Percentiles rank a stretch among this genome's conserved stretches.
Conservation (phyloP, 1,140 invertebrate species). For the Telenomus remus region DNA sequence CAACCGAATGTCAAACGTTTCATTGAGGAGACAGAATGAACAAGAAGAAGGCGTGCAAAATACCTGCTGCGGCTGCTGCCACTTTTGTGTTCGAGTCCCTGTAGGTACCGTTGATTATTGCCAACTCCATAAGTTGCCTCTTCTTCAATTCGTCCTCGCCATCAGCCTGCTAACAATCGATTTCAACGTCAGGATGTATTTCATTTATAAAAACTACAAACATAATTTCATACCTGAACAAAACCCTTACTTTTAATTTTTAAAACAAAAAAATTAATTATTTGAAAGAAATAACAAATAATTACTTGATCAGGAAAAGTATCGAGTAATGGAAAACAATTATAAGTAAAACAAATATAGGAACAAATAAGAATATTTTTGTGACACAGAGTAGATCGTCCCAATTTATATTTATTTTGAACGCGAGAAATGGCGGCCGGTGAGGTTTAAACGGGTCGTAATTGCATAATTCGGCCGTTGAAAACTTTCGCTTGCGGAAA, state of each 20-base stretch:
- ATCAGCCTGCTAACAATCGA: slow-evolving; percentile 90
- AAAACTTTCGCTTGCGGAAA: slow-evolving; percentile 54
- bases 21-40: not conserved
- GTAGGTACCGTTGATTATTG: slow-evolving; percentile 99
- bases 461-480: slow-evolving; percentile 52
- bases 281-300: no score
- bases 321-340: no score
- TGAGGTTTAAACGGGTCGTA: slow-evolving; percentile 42
- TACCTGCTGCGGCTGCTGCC: slow-evolving; percentile 82
- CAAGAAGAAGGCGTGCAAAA: slow-evolving; percentile 26
- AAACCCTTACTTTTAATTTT: not conserved
- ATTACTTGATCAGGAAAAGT: no score
- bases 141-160: slow-evolving; percentile 99
- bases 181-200: slow-evolving; percentile 67
- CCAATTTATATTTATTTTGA: slow-evolving; percentile 51
- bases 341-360: not conserved
- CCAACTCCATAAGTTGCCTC: slow-evolving; percentile 99
- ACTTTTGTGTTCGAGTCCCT: slow-evolving; percentile 94
- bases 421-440: slow-evolving; percentile 46
- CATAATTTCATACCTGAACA: not conserved
- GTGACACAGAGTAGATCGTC: not conserved
- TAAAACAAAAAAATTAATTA: no score
- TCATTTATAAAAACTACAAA: slow-evolving; percentile 19
- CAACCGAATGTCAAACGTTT: slow-evolving; percentile 3
- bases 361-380: not conserved